A percentile compares a stretch with the other conserved stretches of the same genome.
phyloP scores from a whole-genome alignment of 2,113 vertebrate genomes.

The Nycticorax nycticorax region DNA sequence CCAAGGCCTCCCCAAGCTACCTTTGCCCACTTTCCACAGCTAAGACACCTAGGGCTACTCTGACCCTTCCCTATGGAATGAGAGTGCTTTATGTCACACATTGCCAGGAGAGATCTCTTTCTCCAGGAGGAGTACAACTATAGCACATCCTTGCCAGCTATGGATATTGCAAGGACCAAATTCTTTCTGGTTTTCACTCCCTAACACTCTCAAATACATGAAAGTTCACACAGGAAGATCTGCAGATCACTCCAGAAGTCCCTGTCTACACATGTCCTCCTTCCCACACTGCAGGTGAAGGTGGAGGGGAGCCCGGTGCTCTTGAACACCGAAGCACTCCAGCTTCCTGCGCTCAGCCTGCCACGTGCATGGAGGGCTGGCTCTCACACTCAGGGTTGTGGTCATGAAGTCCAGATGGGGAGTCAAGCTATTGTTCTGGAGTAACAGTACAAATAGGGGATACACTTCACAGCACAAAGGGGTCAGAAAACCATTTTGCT shows the following conservation, averaged over 20 bases:
- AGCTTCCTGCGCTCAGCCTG: background rate
- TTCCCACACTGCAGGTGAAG: fast-evolving
- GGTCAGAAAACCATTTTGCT: conserved; percentile 1
- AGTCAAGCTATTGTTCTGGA: background rate
- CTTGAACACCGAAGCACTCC: background rate
- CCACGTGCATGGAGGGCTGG: fast-evolving
- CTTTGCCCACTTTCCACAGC: background rate
- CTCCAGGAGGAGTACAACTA: background rate
- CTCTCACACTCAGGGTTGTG: background rate
- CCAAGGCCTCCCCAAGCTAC: background rate
- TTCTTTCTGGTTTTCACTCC: background rate
- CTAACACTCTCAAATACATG: fast-evolving
- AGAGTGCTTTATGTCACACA: fast-evolving
- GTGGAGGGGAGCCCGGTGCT: fast-evolving
- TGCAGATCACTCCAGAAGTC: background rate
- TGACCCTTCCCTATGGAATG: background rate
- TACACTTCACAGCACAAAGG: background rate
- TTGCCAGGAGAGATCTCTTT: background rate
- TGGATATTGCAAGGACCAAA: background rate
- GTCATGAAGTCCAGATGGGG: background rate
- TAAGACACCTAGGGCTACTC: background rate
- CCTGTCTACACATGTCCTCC: background rate
- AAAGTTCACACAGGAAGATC: background rate
- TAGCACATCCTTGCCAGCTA: background rate
- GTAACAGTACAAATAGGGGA: background rate